A percentile compares a stretch with the other conserved stretches of the same genome.
phyloP scores from a whole-genome alignment of 2,797 vertebrate species.

The Sebastes jordani region DNA sequence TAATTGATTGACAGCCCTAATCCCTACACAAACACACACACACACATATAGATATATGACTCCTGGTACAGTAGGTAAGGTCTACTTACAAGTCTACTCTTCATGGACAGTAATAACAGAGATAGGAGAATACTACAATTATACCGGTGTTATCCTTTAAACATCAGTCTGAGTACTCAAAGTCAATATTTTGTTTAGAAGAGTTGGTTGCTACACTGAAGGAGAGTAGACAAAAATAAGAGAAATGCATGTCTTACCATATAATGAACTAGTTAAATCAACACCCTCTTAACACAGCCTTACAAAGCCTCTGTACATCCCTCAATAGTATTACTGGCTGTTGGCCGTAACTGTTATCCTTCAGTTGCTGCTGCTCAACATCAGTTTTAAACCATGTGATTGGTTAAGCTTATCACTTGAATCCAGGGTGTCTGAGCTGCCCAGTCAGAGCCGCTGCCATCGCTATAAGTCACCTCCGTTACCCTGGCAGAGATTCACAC shows the following conservation, averaged over 20 bases:
- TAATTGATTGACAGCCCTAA: too few species aligned
- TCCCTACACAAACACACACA: too few species aligned
- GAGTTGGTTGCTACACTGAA: not conserved
- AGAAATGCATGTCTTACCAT: not conserved
- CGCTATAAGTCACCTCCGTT: slow-evolving; percentile 25
- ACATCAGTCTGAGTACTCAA: not conserved
- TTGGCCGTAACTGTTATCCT: not conserved
- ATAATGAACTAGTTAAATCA: not conserved
- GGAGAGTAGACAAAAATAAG: not conserved
- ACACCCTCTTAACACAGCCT: not conserved
- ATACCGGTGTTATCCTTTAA: slow-evolving; percentile 2
- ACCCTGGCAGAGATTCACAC: slow-evolving; percentile 41
- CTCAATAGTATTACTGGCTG: not conserved
- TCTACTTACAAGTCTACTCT: not conserved
- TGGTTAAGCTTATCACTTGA: slow-evolving; percentile 43
- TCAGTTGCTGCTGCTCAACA: not conserved
- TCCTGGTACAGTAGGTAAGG: too few species aligned
- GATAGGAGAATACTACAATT: not conserved
- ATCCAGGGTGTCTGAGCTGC: slow-evolving; percentile 19
- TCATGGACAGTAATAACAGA: slow-evolving; percentile 12
- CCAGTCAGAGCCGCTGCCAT: slow-evolving; percentile 26
- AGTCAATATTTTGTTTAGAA: not conserved
- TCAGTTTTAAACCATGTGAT: slow-evolving; percentile 15
- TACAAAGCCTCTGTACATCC: not conserved
- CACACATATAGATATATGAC: too few species aligned